Conservation (phyloP, 2,113 vertebrate genomes). For the Falcunculus frontatus region DNA sequence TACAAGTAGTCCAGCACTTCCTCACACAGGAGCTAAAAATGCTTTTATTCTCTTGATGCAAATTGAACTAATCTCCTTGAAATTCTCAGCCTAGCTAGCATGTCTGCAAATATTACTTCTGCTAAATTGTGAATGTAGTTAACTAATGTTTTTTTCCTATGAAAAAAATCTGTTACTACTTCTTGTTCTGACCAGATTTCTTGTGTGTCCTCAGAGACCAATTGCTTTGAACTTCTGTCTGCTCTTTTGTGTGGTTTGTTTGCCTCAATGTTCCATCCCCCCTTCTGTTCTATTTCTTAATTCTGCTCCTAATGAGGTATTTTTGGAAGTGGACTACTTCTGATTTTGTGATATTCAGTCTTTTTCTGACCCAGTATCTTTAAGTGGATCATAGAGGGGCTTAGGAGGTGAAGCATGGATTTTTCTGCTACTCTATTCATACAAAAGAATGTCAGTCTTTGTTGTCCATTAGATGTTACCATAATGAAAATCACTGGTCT, state of each 20-base stretch:
- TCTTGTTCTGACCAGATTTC: neutral
- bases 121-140: neutral
- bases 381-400: neutral
- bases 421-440: neutral
- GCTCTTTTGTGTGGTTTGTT: neutral
- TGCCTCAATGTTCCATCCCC: fast-evolving
- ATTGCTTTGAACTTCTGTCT: neutral
- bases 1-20: neutral
- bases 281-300: neutral
- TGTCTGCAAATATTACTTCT: neutral
- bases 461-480: neutral
- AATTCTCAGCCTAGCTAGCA: neutral
- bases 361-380: neutral
- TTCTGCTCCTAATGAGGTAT: neutral
- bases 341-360: neutral
- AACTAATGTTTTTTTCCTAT: neutral
- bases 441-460: neutral
- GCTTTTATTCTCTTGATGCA: neutral
- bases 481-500: neutral
- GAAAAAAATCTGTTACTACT: neutral
- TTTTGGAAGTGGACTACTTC: neutral
- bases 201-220: neutral
- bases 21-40: neutral
- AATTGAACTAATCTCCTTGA: neutral
- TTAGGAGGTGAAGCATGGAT: neutral